phyloP scores from a whole-genome alignment of 2,888 invertebrate species.

The Polydrusus cervinus region DNA sequence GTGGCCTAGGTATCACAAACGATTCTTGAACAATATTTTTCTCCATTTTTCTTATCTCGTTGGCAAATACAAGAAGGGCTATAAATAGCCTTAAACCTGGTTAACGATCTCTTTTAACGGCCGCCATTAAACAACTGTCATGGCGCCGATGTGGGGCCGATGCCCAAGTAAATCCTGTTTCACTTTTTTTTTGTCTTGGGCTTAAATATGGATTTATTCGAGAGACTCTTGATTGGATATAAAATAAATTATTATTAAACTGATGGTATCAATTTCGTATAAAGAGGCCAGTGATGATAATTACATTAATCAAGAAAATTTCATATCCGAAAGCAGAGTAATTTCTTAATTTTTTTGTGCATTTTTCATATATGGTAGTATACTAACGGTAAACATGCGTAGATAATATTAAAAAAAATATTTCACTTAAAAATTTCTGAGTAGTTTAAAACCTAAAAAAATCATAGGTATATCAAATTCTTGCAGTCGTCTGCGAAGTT shows the following conservation, averaged over 20 bases:
- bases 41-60: slow-evolving; percentile 13
- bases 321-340: too few species aligned
- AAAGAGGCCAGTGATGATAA: background rate
- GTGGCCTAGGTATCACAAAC: too few species aligned
- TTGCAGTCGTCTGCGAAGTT: too few species aligned
- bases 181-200: background rate
- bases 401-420: too few species aligned
- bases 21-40: background rate
- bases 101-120: slow-evolving; percentile 39
- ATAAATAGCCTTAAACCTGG: slow-evolving; percentile 31
- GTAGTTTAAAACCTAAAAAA: too few species aligned
- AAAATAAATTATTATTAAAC: background rate
- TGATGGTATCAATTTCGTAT: background rate
- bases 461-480: too few species aligned
- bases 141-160: slow-evolving; percentile 39
- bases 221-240: background rate
- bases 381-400: too few species aligned
- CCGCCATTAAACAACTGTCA: slow-evolving; percentile 34
- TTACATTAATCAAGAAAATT: too few species aligned
- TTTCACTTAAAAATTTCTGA: too few species aligned
- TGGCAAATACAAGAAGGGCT: slow-evolving; percentile 20
- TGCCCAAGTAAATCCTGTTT: slow-evolving; percentile 40
- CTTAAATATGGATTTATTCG: background rate
- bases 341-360: too few species aligned
- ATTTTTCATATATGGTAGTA: too few species aligned